Evolutionary conservation across 2,888 invertebrate species (phyloP).

Genomic region (Drosophila borborema): DNA sequence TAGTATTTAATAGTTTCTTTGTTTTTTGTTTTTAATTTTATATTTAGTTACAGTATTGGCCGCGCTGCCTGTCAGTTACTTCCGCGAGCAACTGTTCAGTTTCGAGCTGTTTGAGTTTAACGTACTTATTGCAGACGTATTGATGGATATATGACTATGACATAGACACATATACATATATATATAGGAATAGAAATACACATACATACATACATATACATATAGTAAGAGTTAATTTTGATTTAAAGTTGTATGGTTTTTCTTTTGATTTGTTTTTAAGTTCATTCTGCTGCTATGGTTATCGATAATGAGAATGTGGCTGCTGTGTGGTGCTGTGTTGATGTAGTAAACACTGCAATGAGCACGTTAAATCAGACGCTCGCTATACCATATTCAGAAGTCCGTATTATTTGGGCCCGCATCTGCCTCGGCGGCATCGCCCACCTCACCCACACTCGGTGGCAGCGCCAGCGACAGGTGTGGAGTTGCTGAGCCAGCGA

Average conservation of each 20-base stretch:
- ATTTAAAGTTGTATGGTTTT: conserved; percentile 51
- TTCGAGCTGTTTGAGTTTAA: conserved; percentile 78
- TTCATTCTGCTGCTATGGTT: conserved; percentile 49
- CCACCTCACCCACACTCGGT: conserved; percentile 74
- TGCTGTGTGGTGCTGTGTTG: conserved; percentile 21
- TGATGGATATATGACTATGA: conserved; percentile 46
- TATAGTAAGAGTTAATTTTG: conserved; percentile 59
- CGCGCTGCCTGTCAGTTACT: conserved; percentile 8
- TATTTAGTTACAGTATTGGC: conserved; percentile 19
- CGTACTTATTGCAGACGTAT: conserved; percentile 73
- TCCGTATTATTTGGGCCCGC: conserved; percentile 86
- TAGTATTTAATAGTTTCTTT: conserved; percentile 37
- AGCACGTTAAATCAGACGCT: conserved; percentile 89
- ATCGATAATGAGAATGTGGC: conserved; percentile 24
- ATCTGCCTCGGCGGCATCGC: conserved; percentile 82
- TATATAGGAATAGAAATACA: conserved; percentile 40
- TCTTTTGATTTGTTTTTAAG: conserved; percentile 13
- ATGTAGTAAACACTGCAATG: conserved; percentile 58
- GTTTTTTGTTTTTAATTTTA: conserved; percentile 13
- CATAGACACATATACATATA: conserved; percentile 40
- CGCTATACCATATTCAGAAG: conserved; percentile 90
- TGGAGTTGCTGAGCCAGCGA: conserved; percentile 84
- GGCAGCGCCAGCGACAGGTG: conserved; percentile 85
- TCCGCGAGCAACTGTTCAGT: conserved; percentile 18
- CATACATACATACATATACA: conserved; percentile 22